phyloP scores from a whole-genome alignment of 2,888 invertebrate species.

The Idaea aversata region DNA sequence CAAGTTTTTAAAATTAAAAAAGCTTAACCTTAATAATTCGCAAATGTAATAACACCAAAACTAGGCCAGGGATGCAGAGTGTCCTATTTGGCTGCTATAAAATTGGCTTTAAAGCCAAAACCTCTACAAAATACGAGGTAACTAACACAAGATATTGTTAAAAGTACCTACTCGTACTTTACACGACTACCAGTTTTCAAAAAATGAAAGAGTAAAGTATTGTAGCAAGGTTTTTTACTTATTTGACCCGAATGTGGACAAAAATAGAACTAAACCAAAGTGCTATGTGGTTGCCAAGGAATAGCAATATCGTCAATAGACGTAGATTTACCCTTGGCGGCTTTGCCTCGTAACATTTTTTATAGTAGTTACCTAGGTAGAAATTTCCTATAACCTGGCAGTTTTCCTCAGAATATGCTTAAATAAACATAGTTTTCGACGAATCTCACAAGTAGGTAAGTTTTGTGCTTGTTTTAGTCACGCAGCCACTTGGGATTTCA shows the following conservation, averaged over 20 bases:
- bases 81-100: conserved; percentile 51
- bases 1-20: conserved; percentile 28
- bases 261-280: no score
- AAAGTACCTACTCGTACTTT: neutral
- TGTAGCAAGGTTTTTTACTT: no score
- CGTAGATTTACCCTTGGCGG: no score
- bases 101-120: conserved; percentile 30
- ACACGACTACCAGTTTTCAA: neutral
- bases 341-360: no score
- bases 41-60: conserved; percentile 39
- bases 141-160: neutral
- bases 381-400: neutral
- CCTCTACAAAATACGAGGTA: conserved; percentile 18
- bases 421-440: neutral
- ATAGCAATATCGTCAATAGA: no score
- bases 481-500: neutral
- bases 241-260: no score
- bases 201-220: neutral
- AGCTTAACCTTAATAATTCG: neutral
- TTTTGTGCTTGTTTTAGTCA: neutral
- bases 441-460: neutral
- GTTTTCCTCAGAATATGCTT: neutral
- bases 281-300: no score
- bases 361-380: conserved; percentile 11
- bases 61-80: conserved; percentile 52